Evolutionary conservation across 2,113 vertebrate species (phyloP).

Genomic region (Nannospalax galili): DNA sequence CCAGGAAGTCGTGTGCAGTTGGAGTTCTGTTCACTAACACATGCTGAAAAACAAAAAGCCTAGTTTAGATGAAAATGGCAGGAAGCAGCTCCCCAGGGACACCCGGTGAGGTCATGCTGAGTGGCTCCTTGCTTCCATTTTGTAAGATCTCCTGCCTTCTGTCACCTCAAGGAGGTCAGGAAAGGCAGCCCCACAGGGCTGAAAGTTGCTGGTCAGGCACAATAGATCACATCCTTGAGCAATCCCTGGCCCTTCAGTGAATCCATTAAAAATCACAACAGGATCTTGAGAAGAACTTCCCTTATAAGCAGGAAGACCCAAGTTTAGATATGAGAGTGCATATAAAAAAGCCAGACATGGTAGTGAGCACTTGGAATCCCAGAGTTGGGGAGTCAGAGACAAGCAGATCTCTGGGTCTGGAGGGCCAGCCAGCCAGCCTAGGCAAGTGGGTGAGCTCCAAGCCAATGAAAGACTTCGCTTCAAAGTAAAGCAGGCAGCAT

Average conservation of each 20-base stretch:
- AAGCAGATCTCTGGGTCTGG: background rate
- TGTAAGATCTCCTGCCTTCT: conserved; percentile 50
- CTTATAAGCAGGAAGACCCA: background rate
- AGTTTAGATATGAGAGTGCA: background rate
- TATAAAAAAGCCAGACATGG: background rate
- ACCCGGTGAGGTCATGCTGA: conserved; percentile 80
- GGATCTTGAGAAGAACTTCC: background rate
- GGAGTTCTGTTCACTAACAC: conserved; percentile 79
- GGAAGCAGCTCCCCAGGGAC: conserved; percentile 29
- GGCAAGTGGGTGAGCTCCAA: background rate
- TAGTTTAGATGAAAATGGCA: conserved; percentile 78
- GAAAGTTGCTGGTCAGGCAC: background rate
- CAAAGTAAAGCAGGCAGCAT: background rate
- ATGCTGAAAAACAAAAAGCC: conserved; percentile 77
- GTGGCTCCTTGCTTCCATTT: conserved; percentile 58
- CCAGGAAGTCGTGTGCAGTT: conserved; percentile 78
- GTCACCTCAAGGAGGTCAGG: conserved; percentile 22
- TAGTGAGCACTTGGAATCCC: background rate
- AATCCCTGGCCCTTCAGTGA: background rate
- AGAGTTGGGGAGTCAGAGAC: background rate
- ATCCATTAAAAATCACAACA: background rate
- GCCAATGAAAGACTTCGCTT: background rate
- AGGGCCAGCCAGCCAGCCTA: background rate
- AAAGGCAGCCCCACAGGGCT: background rate
- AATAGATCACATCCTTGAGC: accelerated